Conservation (phyloP, 2,113 vertebrate genomes). For the Plecturocebus donacophilus region DNA sequence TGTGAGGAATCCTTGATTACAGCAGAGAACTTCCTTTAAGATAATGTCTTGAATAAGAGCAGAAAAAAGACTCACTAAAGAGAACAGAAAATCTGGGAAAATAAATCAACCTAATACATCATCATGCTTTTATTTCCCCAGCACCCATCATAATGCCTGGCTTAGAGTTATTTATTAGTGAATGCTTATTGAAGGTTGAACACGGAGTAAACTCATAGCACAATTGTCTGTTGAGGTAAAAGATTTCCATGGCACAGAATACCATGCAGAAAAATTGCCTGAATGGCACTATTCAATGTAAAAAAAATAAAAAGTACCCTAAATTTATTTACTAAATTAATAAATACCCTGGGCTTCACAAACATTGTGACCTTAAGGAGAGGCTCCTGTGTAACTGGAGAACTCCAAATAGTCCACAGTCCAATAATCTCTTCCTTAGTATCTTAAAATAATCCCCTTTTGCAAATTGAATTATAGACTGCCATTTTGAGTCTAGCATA, state of each 20-base stretch:
- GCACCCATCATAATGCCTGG: not conserved
- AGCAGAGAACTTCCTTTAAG: not conserved
- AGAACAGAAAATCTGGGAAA: not conserved
- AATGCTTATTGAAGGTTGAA: not conserved
- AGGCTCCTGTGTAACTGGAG: not conserved
- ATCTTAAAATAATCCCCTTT: not conserved
- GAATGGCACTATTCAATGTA: not conserved
- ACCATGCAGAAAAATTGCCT: not conserved
- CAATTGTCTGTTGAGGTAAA: not conserved
- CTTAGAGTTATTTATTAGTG: not conserved
- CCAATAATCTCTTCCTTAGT: not conserved
- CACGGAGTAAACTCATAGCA: not conserved
- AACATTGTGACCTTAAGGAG: not conserved
- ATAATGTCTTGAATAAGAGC: not conserved
- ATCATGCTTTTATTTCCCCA: not conserved
- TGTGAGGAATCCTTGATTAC: not conserved
- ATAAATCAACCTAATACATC: not conserved
- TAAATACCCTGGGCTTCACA: not conserved
- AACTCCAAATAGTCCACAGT: not conserved
- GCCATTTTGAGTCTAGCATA: not conserved
- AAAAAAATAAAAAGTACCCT: not conserved
- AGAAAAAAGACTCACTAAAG: not conserved
- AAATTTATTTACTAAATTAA: not conserved
- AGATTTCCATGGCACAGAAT: not conserved
- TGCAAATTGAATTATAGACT: not conserved